phyloP scores from a whole-genome alignment of 1,140 invertebrate genomes.

The Zophobas atratus region DNA sequence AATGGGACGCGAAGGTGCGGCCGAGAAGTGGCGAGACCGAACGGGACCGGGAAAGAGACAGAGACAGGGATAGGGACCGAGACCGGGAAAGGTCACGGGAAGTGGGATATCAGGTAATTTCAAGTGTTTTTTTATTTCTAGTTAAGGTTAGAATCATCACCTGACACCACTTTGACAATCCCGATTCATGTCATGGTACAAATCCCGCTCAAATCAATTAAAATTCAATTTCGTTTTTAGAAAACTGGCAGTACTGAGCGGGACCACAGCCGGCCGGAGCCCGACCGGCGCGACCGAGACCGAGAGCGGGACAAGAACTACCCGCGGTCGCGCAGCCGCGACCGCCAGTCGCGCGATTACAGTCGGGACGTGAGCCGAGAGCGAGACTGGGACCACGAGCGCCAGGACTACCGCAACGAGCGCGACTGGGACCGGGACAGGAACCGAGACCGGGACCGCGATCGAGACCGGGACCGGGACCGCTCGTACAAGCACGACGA shows the following conservation, averaged over 20 bases:
- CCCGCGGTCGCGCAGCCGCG: conserved; percentile 71
- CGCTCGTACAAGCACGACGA: conserved; percentile 71
- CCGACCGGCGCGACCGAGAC: conserved; percentile 68
- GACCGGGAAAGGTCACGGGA: conserved; percentile 8
- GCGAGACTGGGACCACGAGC: conserved; percentile 61
- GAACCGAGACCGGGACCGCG: conserved; percentile 66
- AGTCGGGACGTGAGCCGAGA: conserved; percentile 68
- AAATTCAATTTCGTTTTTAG: conserved; percentile 40
- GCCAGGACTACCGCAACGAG: conserved; percentile 47
- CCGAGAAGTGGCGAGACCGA: conserved; percentile 69
- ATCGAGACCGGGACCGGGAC: conserved; percentile 68
- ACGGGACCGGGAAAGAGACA: conserved; percentile 68
- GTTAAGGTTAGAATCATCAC: neutral
- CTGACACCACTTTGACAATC: neutral
- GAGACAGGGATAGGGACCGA: conserved; percentile 45
- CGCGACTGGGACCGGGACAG: conserved; percentile 61
- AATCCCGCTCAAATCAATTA: neutral
- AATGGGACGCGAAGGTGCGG: conserved; percentile 69
- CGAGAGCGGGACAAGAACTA: conserved; percentile 65
- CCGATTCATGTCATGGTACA: neutral
- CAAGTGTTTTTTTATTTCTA: neutral
- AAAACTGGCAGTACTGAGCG: conserved; percentile 56
- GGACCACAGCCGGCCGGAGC: conserved; percentile 62
- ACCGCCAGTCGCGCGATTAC: conserved; percentile 68
- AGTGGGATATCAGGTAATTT: conserved; percentile 56